phyloP scores from a whole-genome alignment of 2,113 vertebrate genomes.

The Pluvialis apricaria region DNA sequence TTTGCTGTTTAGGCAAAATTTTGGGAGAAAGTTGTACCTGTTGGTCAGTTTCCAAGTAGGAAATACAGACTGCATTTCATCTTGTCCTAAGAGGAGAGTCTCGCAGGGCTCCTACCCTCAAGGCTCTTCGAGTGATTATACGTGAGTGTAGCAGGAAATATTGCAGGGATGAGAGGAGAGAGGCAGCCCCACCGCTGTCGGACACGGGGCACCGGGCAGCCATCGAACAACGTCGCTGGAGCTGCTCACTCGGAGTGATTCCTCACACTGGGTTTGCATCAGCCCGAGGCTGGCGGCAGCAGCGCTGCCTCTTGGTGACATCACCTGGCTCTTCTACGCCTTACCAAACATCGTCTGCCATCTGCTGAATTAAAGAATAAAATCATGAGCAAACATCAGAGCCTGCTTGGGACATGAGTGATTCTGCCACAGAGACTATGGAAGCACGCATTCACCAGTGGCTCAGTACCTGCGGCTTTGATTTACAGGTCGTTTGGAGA shows the following conservation, averaged over 20 bases:
- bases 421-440: not conserved
- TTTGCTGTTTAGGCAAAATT: not conserved
- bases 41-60: not conserved
- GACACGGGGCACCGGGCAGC: not conserved
- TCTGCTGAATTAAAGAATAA: not conserved
- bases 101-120: not conserved
- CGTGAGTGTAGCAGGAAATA: not conserved
- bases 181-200: rapidly evolving
- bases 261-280: not conserved
- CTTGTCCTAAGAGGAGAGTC: not conserved
- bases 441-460: not conserved
- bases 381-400: rapidly evolving
- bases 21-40: not conserved
- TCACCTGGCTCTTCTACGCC: not conserved
- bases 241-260: not conserved
- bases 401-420: not conserved
- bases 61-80: not conserved
- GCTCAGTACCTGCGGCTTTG: not conserved
- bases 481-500: rapidly evolving
- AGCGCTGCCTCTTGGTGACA: not conserved
- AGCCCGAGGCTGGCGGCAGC: not conserved
- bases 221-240: rapidly evolving
- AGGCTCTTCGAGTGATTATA: not conserved
- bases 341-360: not conserved
- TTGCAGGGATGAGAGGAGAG: not conserved